Base-by-base conservation (phyloP, 1,140 invertebrate species). In the Dendroctonus valens region DNA sequence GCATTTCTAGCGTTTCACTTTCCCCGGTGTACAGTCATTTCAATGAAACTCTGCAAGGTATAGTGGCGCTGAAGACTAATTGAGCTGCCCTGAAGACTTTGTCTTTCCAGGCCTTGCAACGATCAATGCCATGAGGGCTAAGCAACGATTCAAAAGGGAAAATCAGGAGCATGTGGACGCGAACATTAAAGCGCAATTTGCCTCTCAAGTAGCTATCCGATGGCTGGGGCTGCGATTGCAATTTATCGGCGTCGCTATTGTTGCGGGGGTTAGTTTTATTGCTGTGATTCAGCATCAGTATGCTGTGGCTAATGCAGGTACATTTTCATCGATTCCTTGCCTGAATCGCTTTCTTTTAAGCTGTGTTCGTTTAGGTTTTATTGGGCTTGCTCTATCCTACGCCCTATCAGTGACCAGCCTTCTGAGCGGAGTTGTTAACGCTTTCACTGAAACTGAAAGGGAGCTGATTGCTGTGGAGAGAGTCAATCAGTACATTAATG, bases 391-490 rank as follows among this genome's bases (percentile, higher is more conserved):
- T 3, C 89, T 99, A 63, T 93, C 96, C 0, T 99, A 99, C 80
- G 91, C 95, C 0, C 79, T 99, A 38, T 90, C 93, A 0, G 83
- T 99, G 53, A 98, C 94, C 1, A 88, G 86, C 12, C 83, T 96
- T 15, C 79, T 99, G 6, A 90, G 90, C 71, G 91, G 89, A 37
- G 86, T 98, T 7, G 87, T 99, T 0, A 91, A 89, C 72, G 89
- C 91, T 0, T 94, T 98, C 75, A 95, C 96, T 0, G 96, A 98
- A 79, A 98, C 91, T 0, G 92, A 94, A 73, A 84, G 89, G 64
- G 91, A 94, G 80, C 90, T 99, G 87, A 91, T 99, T 5, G 90
- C 94, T n/a, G 93, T 99, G 0, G 97, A 99, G 81, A 84, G 97
- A 67, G 85, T 94, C 12, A 86, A 89, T 72, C 88, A 98, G 76